Evolutionary conservation across 2,797 vertebrate species (phyloP).

Genomic region (Megaceryle alcyon): DNA sequence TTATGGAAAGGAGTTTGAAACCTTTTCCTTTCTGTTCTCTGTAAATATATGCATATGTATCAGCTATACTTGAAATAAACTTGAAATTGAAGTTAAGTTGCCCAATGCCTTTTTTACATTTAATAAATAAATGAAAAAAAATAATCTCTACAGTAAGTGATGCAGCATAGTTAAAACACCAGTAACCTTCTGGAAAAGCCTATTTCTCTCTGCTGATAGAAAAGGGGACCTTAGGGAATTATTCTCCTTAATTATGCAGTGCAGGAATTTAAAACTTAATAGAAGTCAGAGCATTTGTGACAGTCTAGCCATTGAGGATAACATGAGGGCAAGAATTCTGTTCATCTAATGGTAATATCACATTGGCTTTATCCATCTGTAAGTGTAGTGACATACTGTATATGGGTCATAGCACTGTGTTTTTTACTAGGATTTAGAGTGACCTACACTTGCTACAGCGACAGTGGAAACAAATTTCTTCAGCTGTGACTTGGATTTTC

Average conservation of each 20-base stretch:
- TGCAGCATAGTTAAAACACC: neutral
- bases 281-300: neutral
- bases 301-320: neutral
- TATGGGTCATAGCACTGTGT: neutral
- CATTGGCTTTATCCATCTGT: neutral
- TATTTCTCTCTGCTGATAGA: neutral
- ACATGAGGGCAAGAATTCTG: neutral
- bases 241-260: neutral
- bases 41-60: fast-evolving
- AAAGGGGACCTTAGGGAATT: neutral
- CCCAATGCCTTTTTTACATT: neutral
- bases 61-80: neutral
- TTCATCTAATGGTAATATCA: neutral
- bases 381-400: neutral
- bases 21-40: neutral
- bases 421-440: neutral
- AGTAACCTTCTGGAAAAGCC: neutral
- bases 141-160: neutral
- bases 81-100: neutral
- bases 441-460: neutral
- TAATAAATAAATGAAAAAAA: neutral
- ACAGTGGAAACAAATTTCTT: neutral
- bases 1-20: neutral
- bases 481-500: neutral
- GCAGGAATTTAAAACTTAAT: neutral